Conservation (phyloP, 2,797 vertebrate species). For the Darevskia nairensis region DNA sequence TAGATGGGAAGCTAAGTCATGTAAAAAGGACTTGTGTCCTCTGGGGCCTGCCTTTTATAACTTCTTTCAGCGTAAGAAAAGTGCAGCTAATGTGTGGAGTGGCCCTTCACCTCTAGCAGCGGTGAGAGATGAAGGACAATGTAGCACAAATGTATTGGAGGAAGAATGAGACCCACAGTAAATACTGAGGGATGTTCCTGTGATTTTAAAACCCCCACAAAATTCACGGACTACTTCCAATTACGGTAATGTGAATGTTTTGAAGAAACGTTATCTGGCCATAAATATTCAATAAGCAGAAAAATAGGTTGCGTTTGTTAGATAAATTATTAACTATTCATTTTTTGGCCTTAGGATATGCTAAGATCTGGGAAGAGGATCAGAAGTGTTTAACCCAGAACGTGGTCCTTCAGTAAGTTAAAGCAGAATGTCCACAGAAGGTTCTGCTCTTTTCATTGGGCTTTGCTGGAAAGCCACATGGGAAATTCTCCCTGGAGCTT, state of each 20-base stretch:
- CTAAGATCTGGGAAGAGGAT: not conserved
- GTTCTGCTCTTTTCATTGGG: slow-evolving; percentile 26
- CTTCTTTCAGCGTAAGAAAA: too few species aligned
- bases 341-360: not conserved
- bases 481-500: slow-evolving; percentile 40
- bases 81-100: too few species aligned
- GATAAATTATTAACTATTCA: slow-evolving; percentile 20
- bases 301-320: slow-evolving; percentile 33
- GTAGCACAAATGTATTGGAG: not conserved
- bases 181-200: not conserved
- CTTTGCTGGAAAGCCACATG: slow-evolving; percentile 45
- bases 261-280: not conserved
- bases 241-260: not conserved
- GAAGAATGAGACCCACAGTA: not conserved
- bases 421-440: slow-evolving; percentile 3
- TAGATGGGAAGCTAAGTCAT: too few species aligned
- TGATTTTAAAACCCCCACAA: not conserved
- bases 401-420: not conserved
- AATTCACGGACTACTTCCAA: not conserved
- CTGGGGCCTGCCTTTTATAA: too few species aligned
- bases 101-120: too few species aligned
- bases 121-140: not conserved
- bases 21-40: too few species aligned
- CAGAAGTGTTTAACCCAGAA: not conserved
- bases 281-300: slow-evolving; percentile 28